Conservation (phyloP, 2,797 vertebrate genomes). For the Rachycentron canadum region DNA sequence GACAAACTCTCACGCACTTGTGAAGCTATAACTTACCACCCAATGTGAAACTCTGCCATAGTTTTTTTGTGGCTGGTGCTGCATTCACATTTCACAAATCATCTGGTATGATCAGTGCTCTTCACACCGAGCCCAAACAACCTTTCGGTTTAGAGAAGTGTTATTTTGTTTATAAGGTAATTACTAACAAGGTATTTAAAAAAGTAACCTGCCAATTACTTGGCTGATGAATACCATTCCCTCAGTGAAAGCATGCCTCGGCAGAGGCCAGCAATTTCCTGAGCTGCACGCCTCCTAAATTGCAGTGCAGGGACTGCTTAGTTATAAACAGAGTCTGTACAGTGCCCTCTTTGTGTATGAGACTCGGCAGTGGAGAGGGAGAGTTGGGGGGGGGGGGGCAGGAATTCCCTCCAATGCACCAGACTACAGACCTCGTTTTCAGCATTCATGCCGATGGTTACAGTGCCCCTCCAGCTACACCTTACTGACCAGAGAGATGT, state of each 20-base stretch:
- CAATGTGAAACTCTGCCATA: conserved; percentile 35
- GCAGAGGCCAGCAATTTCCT: conserved; percentile 97
- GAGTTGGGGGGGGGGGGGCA: conserved; percentile 69
- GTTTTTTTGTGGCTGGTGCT: conserved; percentile 18
- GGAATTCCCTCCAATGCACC: conserved; percentile 86
- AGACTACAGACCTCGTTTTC: conserved; percentile 89
- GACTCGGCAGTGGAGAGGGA: conserved; percentile 62
- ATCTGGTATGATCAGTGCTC: conserved; percentile 63
- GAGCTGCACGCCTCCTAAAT: conserved; percentile 94
- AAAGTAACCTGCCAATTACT: conserved; percentile 93
- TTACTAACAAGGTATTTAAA: conserved; percentile 96
- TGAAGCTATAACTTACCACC: conserved; percentile 58
- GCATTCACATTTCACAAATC: conserved; percentile 52
- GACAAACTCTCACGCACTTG: conserved; percentile 47
- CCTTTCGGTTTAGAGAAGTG: conserved; percentile 80
- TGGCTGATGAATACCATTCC: conserved; percentile 93
- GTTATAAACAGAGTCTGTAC: conserved; percentile 88
- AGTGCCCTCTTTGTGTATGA: conserved; percentile 92
- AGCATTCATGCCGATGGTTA: conserved; percentile 83
- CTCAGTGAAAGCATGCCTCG: conserved; percentile 92
- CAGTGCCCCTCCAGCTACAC: conserved; percentile 65
- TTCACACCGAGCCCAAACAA: conserved; percentile 83
- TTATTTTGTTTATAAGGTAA: conserved; percentile 96
- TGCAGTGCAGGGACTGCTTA: conserved; percentile 92
- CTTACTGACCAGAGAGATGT: conserved; percentile 59